These are phyloP conservation scores for Bugula neritina DNA, from an alignment of 2,888 invertebrate genomes.

Conservation along the genomic window DNA sequence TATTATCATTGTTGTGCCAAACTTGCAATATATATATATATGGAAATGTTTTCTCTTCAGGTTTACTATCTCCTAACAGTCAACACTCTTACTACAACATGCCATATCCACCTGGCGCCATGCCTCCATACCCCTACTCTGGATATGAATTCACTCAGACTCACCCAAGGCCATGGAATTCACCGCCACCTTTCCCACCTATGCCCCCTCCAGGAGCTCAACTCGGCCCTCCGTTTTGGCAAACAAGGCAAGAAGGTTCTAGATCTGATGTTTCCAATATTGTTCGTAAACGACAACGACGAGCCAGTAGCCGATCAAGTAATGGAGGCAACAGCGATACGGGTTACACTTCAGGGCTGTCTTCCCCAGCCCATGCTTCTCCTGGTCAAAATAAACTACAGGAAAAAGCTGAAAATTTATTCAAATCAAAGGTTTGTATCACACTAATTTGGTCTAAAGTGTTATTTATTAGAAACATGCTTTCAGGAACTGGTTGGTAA, in stretches of 20 bases:
- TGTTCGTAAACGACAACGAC: background rate
- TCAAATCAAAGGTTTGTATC: conserved; percentile 25
- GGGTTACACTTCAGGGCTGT: conserved; percentile 15
- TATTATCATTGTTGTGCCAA: too few species aligned
- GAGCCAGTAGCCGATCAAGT: conserved; percentile 11
- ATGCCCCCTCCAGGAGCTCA: conserved; percentile 22
- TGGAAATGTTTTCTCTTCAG: too few species aligned
- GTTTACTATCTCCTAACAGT: background rate
- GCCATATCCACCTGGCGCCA: background rate
- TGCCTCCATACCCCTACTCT: background rate
- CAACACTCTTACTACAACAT: background rate
- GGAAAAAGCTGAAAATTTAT: background rate
- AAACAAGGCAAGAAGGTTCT: background rate
- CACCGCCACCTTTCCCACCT: background rate
- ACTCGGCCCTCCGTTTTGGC: background rate
- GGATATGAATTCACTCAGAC: conserved; percentile 12
- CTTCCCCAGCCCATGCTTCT: conserved; percentile 13
- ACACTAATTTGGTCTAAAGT: too few species aligned
- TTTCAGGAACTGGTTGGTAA: background rate
- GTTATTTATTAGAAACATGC: too few species aligned
- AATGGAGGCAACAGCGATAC: conserved; percentile 25
- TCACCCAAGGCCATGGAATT: background rate
- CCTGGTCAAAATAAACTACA: conserved; percentile 22
- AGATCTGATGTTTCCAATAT: background rate
- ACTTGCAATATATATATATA: too few species aligned